Evolutionary conservation across 2,113 vertebrate genomes (phyloP).

Genomic region (Okapia johnstoni): DNA sequence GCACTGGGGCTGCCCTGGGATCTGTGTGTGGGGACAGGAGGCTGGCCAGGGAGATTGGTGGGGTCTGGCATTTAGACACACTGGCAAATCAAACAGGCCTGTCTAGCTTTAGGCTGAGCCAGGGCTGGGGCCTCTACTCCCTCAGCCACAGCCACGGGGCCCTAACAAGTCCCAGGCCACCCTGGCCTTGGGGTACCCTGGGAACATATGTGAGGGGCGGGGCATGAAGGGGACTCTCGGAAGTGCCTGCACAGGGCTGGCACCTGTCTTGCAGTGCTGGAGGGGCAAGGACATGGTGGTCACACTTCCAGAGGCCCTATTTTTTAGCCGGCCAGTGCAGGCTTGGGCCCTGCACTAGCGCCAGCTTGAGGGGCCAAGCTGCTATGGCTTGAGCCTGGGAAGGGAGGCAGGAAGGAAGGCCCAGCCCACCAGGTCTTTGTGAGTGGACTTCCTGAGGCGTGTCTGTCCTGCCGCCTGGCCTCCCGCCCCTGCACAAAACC

Average conservation of each 20-base stretch:
- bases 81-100: background rate
- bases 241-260: background rate
- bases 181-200: background rate
- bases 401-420: slow-evolving; percentile 74
- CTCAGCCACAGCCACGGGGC: background rate
- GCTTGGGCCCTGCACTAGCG: background rate
- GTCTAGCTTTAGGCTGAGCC: background rate
- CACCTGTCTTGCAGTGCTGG: background rate
- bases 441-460: slow-evolving; percentile 73
- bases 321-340: background rate
- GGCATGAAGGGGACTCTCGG: background rate
- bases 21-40: too few relatives aligned
- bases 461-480: slow-evolving; percentile 45
- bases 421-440: slow-evolving; percentile 72
- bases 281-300: background rate
- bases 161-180: background rate
- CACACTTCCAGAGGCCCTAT: background rate
- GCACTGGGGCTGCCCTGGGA: background rate
- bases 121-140: background rate
- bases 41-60: background rate
- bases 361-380: background rate
- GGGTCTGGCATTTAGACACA: background rate
- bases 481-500: slow-evolving; percentile 17
- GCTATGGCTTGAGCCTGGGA: slow-evolving; percentile 50
- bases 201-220: background rate